A percentile compares a stretch with the other conserved stretches of the same genome.
phyloP scores from a whole-genome alignment of 2,797 vertebrate genomes.

The Diplodus puntazzo region DNA sequence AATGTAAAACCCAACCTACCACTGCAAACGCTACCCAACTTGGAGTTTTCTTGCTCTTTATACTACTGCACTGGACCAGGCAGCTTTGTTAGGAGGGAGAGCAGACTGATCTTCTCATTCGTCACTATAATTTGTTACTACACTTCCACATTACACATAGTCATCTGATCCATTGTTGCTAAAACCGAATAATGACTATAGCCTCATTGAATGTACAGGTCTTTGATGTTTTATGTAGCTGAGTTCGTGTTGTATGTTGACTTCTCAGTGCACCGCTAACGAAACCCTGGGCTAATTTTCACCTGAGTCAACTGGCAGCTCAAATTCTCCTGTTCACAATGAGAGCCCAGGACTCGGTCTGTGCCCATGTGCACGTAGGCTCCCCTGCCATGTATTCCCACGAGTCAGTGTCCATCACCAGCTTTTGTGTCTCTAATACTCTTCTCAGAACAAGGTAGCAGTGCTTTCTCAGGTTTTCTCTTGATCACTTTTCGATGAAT shows the following conservation, averaged over 20 bases:
- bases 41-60: no score
- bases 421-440: slow-evolving; percentile 59
- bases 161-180: neutral
- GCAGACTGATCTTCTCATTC: no score
- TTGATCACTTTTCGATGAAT: neutral
- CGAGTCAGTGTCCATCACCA: slow-evolving; percentile 53
- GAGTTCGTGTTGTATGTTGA: neutral
- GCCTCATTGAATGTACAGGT: neutral
- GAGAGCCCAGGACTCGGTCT: slow-evolving; percentile 22
- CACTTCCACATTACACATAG: neutral
- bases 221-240: neutral
- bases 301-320: slow-evolving; percentile 53
- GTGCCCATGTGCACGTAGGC: slow-evolving; percentile 70
- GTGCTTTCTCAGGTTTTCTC: slow-evolving; percentile 6
- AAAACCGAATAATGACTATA: neutral
- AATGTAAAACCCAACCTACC: no score
- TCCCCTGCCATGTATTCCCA: slow-evolving; percentile 50
- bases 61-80: no score
- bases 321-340: slow-evolving; percentile 63
- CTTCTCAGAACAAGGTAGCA: slow-evolving; percentile 25
- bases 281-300: slow-evolving; percentile 43
- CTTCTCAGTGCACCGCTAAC: slow-evolving; percentile 13
- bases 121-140: neutral
- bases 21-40: no score
- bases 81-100: no score